Conservation (phyloP, 2,888 invertebrate species). For the Eubasilissa splendida region DNA sequence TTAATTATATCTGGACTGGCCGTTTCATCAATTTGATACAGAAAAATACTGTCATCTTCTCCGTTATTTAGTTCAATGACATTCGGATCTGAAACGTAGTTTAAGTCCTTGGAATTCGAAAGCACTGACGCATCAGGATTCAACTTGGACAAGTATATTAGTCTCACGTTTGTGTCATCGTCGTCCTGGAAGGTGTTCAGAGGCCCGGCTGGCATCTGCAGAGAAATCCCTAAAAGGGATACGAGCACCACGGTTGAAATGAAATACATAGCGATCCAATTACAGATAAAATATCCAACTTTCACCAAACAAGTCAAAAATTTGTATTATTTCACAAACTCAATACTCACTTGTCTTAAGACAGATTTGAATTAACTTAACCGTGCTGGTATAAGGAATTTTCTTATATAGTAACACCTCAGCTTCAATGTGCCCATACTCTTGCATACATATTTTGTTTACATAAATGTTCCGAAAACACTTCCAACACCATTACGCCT, state of each 20-base stretch:
- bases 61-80: background rate
- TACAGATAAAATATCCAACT: background rate
- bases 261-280: background rate
- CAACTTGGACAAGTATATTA: background rate
- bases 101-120: background rate
- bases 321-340: background rate
- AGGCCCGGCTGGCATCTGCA: constrained; percentile 19
- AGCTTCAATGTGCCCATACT: background rate
- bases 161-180: constrained; percentile 4
- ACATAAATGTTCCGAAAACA: background rate
- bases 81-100: background rate
- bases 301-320: background rate
- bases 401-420: constrained; percentile 7
- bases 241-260: background rate
- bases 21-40: constrained; percentile 6
- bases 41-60: background rate
- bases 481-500: background rate
- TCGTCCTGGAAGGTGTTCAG: constrained; percentile 36
- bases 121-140: constrained; percentile 23
- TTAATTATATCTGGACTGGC: background rate
- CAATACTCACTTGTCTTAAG: background rate
- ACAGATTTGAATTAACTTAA: background rate
- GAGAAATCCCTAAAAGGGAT: background rate
- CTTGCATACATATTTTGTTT: background rate
- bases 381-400: background rate